These are phyloP conservation scores for Phoxinus phoxinus DNA, from an alignment of 2,113 vertebrate species.

Conservation along the genomic window DNA sequence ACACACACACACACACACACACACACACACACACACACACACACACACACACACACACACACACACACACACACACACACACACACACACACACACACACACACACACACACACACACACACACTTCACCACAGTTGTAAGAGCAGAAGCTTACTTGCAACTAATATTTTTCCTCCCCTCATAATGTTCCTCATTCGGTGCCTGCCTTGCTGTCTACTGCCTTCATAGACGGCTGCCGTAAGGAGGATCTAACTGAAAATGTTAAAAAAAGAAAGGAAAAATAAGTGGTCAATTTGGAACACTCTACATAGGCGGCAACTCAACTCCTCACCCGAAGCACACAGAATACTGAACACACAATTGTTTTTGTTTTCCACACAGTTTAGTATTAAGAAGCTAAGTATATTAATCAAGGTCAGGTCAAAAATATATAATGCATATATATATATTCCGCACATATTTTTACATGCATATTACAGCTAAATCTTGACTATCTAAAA, in stretches of 20 bases:
- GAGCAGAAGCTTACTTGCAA: slow-evolving; percentile 17
- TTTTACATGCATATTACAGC: too few relatives aligned
- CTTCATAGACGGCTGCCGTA: neutral
- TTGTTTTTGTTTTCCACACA: neutral
- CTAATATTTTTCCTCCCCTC: neutral
- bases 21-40: neutral
- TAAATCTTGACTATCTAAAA: too few relatives aligned
- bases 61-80: neutral
- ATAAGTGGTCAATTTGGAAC: neutral
- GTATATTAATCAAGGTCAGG: neutral
- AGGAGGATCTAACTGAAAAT: neutral
- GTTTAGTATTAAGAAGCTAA: neutral
- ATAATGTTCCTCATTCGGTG: neutral
- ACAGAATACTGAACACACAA: neutral
- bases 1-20: slow-evolving; percentile 6
- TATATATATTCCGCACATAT: too few relatives aligned
- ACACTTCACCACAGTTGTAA: neutral
- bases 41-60: neutral
- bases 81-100: neutral
- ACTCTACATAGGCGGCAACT: neutral
- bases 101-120: neutral
- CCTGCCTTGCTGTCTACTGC: neutral
- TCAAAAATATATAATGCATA: too few relatives aligned
- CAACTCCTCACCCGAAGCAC: neutral
- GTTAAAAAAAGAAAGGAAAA: neutral